phyloP scores from a whole-genome alignment of 1,140 invertebrate genomes.

The Tigriopus japonicus region DNA sequence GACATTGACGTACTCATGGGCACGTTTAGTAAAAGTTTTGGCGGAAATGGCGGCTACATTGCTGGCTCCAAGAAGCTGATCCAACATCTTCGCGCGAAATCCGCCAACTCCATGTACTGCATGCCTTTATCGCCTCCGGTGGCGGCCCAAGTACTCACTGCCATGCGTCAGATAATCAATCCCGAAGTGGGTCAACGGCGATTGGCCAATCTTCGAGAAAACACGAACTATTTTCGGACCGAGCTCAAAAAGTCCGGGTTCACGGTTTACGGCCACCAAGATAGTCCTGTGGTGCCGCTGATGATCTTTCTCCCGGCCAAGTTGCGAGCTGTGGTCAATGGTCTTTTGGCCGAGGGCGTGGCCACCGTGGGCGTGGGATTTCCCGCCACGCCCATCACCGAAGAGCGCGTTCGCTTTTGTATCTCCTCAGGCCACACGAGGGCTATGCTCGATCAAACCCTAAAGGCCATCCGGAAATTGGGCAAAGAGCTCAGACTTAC shows the following conservation, averaged over 20 bases:
- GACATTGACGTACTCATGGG: constrained; percentile 97
- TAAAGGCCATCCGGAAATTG: constrained; percentile 46
- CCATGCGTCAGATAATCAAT: constrained; percentile 75
- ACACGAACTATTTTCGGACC: constrained; percentile 36
- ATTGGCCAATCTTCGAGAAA: constrained; percentile 32
- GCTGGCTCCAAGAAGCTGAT: constrained; percentile 70
- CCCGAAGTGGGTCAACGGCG: constrained; percentile 29
- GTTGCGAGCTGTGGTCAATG: constrained; percentile 57
- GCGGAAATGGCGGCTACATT: constrained; percentile 88
- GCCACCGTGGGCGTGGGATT: constrained; percentile 90
- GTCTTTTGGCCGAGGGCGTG: constrained; percentile 54
- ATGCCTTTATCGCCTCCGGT: constrained; percentile 72
- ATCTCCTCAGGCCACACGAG: constrained; percentile 85
- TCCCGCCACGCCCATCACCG: constrained; percentile 83
- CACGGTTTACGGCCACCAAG: constrained; percentile 39
- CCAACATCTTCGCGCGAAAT: constrained; percentile 51
- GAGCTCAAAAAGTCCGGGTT: constrained; percentile 37
- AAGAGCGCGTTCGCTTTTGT: constrained; percentile 82
- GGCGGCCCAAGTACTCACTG: constrained; percentile 69
- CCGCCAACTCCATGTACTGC: constrained; percentile 72
- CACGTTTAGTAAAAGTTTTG: constrained; percentile 87
- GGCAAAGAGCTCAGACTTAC: constrained; percentile 34
- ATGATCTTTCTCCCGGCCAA: constrained; percentile 37
- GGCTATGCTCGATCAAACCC: constrained; percentile 67
- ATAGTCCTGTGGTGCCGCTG: constrained; percentile 40